These are phyloP conservation scores for Leptothorax acervorum DNA, from an alignment of 2,888 invertebrate species.

Conservation along the genomic window DNA sequence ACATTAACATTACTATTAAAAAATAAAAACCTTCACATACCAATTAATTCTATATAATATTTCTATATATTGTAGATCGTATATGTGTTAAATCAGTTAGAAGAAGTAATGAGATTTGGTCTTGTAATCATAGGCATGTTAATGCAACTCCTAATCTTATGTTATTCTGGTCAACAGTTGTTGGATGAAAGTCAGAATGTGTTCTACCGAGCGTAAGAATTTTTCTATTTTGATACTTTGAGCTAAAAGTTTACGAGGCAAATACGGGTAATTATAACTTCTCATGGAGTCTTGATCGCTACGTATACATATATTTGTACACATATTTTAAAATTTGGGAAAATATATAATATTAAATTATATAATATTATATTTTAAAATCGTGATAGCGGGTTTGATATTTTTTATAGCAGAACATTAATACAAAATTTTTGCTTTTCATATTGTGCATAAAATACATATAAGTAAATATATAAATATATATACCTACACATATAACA, in stretches of 20 bases:
- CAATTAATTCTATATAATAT: neutral
- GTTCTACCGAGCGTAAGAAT: constrained; percentile 22
- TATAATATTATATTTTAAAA: neutral
- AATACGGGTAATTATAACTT: neutral
- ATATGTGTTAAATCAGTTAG: neutral
- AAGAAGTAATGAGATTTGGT: neutral
- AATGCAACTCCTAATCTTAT: neutral
- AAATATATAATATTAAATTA: neutral
- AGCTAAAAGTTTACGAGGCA: neutral
- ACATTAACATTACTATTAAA: neutral
- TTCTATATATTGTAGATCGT: constrained; percentile 1
- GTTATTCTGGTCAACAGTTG: constrained; percentile 22
- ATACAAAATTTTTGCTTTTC: neutral
- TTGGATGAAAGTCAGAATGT: constrained; percentile 25
- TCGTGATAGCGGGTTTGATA: neutral
- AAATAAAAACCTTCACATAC: neutral
- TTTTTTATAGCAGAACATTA: no score
- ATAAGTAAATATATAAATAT: neutral
- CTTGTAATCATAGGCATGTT: neutral
- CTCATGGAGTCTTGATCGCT: neutral
- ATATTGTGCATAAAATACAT: neutral
- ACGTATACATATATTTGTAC: neutral
- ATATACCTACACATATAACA: neutral
- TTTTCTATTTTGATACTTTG: neutral
- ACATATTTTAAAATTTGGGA: neutral